These are phyloP conservation scores for Etheostoma perlongum DNA, from an alignment of 2,797 vertebrate species.

Conservation along the genomic window DNA sequence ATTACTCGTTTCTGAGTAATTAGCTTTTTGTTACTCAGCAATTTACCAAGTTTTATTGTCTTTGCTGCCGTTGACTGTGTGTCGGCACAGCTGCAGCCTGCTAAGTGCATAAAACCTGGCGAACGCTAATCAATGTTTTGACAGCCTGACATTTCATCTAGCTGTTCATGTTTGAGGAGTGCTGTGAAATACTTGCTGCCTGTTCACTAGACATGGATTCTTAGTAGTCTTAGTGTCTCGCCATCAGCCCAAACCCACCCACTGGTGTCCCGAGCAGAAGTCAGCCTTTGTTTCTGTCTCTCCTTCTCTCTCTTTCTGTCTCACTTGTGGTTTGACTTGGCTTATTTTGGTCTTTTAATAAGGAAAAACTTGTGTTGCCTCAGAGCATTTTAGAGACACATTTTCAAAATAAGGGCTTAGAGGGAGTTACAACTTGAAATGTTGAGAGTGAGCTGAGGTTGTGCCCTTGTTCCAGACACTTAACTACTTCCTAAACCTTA, in stretches of 20 bases:
- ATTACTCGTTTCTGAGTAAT: conserved; percentile 69
- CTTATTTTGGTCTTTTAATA: conserved; percentile 71
- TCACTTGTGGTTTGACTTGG: conserved; percentile 68
- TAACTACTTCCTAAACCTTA: conserved; percentile 66
- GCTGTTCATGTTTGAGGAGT: conserved; percentile 68
- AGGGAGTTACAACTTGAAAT: conserved; percentile 42
- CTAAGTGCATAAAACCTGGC: conserved; percentile 71
- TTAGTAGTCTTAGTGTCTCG: conserved; percentile 75
- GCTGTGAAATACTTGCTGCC: conserved; percentile 75
- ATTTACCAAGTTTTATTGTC: conserved; percentile 60
- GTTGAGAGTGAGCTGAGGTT: conserved; percentile 50
- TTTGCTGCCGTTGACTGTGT: conserved; percentile 53
- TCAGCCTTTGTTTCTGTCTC: conserved; percentile 72
- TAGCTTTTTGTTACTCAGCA: conserved; percentile 75
- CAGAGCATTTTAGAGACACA: conserved; percentile 50
- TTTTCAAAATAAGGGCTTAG: conserved; percentile 49
- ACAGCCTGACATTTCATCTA: conserved; percentile 83
- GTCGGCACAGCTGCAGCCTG: conserved; percentile 65
- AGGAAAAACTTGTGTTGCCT: conserved; percentile 60
- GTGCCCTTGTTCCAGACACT: conserved; percentile 58
- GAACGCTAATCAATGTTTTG: conserved; percentile 84
- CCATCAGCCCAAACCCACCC: conserved; percentile 74
- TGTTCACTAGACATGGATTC: conserved; percentile 76
- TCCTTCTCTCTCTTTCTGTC: conserved; percentile 42
- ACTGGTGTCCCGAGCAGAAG: conserved; percentile 74